Conservation (phyloP, 2,797 vertebrate species). For the Gallinago stenura region DNA sequence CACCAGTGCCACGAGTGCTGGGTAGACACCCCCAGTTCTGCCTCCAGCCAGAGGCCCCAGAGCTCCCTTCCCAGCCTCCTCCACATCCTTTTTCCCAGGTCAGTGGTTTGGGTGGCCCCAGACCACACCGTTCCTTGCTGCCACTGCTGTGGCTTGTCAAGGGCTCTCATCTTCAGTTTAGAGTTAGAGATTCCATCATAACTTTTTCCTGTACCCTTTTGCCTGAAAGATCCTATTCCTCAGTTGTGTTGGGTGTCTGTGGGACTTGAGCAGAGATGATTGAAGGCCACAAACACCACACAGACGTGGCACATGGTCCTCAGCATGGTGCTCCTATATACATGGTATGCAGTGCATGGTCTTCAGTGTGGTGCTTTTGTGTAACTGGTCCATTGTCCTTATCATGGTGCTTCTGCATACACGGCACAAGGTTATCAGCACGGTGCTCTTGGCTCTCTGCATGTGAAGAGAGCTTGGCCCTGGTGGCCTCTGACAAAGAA, state of each 20-base stretch:
- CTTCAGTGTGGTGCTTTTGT: background rate
- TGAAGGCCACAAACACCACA: background rate
- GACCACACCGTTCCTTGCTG: background rate
- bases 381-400: background rate
- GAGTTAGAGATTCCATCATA: background rate
- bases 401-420: background rate
- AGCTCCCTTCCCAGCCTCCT: background rate
- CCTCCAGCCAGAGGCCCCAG: background rate
- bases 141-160: fast-evolving
- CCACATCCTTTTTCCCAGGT: fast-evolving
- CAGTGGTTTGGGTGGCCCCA: background rate
- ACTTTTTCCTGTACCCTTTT: background rate
- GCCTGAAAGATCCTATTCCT: background rate
- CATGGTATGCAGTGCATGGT: background rate
- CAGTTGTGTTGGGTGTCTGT: background rate
- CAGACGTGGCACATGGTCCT: background rate
- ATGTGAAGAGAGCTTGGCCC: fast-evolving
- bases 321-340: background rate
- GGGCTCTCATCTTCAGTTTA: background rate
- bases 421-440: too few relatives aligned
- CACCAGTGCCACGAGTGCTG: fast-evolving
- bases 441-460: background rate
- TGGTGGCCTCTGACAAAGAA: fast-evolving
- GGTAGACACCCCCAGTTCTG: background rate
- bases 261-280: background rate